A percentile compares a stretch with the other conserved stretches of the same genome.
These are phyloP conservation scores for Amblyteles armatorius DNA, from an alignment of 2,888 invertebrate genomes.

Conservation along the genomic window DNA sequence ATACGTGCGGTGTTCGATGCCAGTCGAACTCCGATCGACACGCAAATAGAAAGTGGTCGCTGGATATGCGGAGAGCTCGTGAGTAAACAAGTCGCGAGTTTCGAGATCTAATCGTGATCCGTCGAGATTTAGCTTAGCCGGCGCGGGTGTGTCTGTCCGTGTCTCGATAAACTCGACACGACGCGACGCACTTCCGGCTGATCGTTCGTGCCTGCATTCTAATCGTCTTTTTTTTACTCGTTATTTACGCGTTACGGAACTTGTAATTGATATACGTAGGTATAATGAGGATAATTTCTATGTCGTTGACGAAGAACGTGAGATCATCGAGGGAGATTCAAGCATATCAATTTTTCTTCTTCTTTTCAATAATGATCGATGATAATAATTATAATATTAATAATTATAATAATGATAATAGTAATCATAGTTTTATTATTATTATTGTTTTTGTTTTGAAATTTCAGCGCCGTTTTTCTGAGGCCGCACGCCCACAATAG, in stretches of 20 bases:
- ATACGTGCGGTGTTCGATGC: not conserved
- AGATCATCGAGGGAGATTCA: not conserved
- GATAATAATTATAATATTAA: too few species aligned
- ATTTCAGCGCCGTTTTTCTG: too few species aligned
- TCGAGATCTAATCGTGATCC: conserved; percentile 58
- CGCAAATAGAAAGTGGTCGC: conserved; percentile 18
- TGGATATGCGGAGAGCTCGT: conserved; percentile 20
- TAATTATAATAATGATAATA: too few species aligned
- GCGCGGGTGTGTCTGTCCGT: conserved; percentile 46
- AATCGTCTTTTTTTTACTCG: conserved; percentile 69
- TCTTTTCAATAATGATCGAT: not conserved
- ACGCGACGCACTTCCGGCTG: conserved; percentile 79
- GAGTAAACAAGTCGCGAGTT: conserved; percentile 56
- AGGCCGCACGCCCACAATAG: too few species aligned
- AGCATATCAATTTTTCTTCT: not conserved
- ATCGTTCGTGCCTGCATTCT: conserved; percentile 78
- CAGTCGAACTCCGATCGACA: not conserved
- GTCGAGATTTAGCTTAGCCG: conserved; percentile 56
- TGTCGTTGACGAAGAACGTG: conserved; percentile 34
- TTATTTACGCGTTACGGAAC: conserved; percentile 47
- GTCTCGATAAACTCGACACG: conserved; percentile 68
- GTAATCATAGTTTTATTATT: too few species aligned
- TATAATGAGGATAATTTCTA: conserved; percentile 22
- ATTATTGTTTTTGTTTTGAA: too few species aligned
- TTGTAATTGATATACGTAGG: conserved; percentile 42